Conservation (phyloP, 2,797 vertebrate genomes). For the Echeneis naucrates region DNA sequence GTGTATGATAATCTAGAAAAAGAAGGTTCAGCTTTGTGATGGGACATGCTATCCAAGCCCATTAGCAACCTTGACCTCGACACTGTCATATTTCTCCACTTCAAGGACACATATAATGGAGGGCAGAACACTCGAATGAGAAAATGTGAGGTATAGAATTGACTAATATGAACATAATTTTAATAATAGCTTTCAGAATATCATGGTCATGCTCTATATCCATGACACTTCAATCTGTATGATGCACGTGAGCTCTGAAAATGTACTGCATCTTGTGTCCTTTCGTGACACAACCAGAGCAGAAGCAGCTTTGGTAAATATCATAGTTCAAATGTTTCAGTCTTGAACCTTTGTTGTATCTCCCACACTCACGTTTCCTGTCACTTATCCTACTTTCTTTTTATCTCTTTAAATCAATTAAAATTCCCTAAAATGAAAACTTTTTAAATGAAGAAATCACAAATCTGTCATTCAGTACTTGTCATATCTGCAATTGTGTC, state of each 20-base stretch:
- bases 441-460: not conserved
- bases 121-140: not conserved
- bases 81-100: not conserved
- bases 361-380: too few species aligned
- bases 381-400: too few species aligned
- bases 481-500: not conserved
- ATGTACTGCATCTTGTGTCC: too few species aligned
- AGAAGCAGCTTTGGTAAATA: too few species aligned
- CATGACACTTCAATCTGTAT: not conserved
- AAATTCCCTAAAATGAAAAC: not conserved
- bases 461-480: not conserved
- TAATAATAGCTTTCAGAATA: not conserved
- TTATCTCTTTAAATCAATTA: not conserved
- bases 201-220: too few species aligned
- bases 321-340: too few species aligned
- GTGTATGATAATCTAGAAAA: not conserved
- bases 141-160: not conserved
- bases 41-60: too few species aligned
- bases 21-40: not conserved
- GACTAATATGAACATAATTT: not conserved
- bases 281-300: too few species aligned
- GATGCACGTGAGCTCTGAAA: not conserved
- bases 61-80: not conserved
- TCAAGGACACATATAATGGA: not conserved
- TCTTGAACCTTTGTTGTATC: constrained; percentile 6